Evolutionary conservation across 2,113 vertebrate genomes (phyloP).

Genomic region (Daubentonia madagascariensis): DNA sequence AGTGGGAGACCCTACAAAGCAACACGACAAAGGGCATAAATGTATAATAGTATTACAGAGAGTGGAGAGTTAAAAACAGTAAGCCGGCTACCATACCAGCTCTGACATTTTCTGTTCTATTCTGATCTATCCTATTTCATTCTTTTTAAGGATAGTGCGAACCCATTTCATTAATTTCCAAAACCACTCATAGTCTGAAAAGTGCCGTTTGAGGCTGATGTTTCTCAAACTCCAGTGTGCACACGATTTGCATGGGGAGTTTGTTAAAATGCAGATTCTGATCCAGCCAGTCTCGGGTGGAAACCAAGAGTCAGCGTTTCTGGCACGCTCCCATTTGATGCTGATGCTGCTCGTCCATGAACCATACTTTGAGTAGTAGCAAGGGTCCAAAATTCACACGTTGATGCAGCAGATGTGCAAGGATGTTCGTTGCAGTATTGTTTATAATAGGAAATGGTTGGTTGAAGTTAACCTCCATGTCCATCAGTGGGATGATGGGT

Average conservation of each 20-base stretch:
- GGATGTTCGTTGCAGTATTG: rapidly evolving
- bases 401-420: rapidly evolving
- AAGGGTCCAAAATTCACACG: rapidly evolving
- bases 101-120: background rate
- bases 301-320: background rate
- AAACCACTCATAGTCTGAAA: background rate
- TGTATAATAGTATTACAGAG: background rate
- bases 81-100: background rate
- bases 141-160: background rate
- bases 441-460: background rate
- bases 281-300: rapidly evolving
- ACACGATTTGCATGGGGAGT: rapidly evolving
- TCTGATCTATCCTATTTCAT: background rate
- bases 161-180: background rate
- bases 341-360: rapidly evolving
- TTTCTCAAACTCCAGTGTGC: background rate
- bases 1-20: background rate
- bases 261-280: background rate
- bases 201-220: background rate
- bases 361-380: rapidly evolving
- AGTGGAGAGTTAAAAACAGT: background rate
- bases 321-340: rapidly evolving
- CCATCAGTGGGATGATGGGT: rapidly evolving
- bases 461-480: rapidly evolving
- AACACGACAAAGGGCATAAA: background rate